These are phyloP conservation scores for Callimorpha dominula DNA, from an alignment of 2,888 invertebrate species.

Conservation along the genomic window DNA sequence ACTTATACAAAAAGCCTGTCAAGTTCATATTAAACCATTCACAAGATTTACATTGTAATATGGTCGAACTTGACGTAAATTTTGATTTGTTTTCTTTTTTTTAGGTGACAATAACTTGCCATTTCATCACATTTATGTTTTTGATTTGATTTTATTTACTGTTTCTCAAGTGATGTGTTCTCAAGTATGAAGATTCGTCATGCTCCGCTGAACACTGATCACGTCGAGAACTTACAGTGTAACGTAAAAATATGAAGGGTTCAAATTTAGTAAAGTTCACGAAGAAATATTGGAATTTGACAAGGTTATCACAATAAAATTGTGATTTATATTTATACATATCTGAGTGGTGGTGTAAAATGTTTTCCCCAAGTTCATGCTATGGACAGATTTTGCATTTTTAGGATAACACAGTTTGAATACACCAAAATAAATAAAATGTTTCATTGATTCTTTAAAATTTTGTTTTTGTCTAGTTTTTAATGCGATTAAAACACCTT, in stretches of 20 bases:
- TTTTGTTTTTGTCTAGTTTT: too few species aligned
- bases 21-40: too few species aligned
- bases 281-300: background rate
- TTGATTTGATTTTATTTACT: constrained; percentile 2
- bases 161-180: constrained; percentile 1
- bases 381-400: too few species aligned
- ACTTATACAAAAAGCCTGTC: too few species aligned
- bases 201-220: constrained; percentile 61
- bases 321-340: too few species aligned
- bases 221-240: constrained; percentile 53
- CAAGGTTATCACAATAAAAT: background rate
- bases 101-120: background rate
- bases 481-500: too few species aligned
- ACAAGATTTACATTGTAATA: too few species aligned
- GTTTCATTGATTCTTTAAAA: too few species aligned
- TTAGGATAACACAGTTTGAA: too few species aligned
- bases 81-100: background rate
- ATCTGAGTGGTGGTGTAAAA: too few species aligned
- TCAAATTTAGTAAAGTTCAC: background rate
- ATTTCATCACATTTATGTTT: background rate
- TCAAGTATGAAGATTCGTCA: constrained; percentile 27
- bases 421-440: too few species aligned
- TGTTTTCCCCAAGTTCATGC: too few species aligned
- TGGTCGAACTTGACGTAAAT: background rate
- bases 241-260: background rate